Conservation (phyloP, 1,140 invertebrate genomes). For the Episyrphus balteatus region DNA sequence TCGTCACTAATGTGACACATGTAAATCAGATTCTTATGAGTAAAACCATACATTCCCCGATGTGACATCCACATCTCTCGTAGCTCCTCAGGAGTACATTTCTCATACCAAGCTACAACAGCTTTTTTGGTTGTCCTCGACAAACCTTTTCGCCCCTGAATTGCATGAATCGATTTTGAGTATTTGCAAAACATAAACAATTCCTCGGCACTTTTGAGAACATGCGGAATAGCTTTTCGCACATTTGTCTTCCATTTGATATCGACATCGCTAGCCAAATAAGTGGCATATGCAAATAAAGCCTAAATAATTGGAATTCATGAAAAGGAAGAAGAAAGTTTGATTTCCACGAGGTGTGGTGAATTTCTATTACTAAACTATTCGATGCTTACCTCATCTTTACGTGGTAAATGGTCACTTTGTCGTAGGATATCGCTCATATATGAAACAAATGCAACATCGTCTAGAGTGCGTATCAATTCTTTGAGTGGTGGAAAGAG, state of each 20-base stretch:
- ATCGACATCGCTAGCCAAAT: conserved; percentile 12
- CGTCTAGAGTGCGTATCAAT: neutral
- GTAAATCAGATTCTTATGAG: conserved; percentile 17
- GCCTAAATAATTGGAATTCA: conserved; percentile 7
- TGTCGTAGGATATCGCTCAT: neutral
- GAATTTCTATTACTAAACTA: too few species aligned
- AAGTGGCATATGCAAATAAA: conserved; percentile 19
- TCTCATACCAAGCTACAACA: conserved; percentile 19
- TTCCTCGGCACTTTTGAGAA: conserved; percentile 16
- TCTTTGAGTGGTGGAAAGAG: conserved; percentile 1
- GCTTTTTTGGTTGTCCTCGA: conserved; percentile 24
- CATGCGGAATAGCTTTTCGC: conserved; percentile 10
- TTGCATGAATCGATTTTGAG: conserved; percentile 14
- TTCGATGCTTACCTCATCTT: conserved; percentile 15
- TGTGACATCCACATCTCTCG: conserved; percentile 17
- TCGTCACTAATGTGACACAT: conserved; percentile 15
- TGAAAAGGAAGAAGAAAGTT: neutral
- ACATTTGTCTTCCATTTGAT: conserved; percentile 12
- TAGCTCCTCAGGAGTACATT: conserved; percentile 13
- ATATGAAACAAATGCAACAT: neutral
- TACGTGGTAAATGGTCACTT: conserved; percentile 10
- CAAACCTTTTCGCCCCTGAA: conserved; percentile 11
- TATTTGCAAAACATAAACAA: conserved; percentile 22
- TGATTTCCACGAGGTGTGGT: too few species aligned
- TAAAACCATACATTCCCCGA: conserved; percentile 5